Conservation (phyloP, 1,140 invertebrate species). For the Achroia grisella region DNA sequence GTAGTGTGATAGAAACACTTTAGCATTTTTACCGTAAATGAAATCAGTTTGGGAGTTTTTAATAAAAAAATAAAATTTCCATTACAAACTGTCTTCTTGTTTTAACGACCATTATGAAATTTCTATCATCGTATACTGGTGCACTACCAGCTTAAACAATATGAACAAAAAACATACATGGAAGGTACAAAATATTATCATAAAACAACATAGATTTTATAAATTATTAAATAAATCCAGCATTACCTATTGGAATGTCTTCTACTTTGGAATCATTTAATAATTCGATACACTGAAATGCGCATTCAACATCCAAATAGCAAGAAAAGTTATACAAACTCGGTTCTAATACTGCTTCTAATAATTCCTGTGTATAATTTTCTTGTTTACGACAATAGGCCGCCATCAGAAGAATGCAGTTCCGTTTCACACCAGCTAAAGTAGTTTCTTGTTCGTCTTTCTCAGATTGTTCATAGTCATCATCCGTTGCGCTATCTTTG, state of each 20-base stretch:
- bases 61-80: too few species aligned
- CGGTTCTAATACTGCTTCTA: conserved; percentile 43
- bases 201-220: not conserved
- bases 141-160: too few species aligned
- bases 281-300: conserved; percentile 36
- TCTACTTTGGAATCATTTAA: conserved; percentile 28
- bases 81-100: too few species aligned
- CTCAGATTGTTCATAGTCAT: conserved; percentile 21
- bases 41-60: too few species aligned
- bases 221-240: conserved; percentile 7
- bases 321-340: conserved; percentile 39
- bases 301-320: conserved; percentile 33
- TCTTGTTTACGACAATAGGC: conserved; percentile 38
- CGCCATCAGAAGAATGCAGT: conserved; percentile 39
- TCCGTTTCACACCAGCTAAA: conserved; percentile 30
- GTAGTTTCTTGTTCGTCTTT: conserved; percentile 38
- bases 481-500: conserved; percentile 22
- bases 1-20: too few species aligned
- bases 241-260: conserved; percentile 41
- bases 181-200: too few species aligned
- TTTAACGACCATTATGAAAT: too few species aligned
- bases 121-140: too few species aligned
- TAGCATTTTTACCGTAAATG: too few species aligned
- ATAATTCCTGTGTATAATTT: conserved; percentile 38
- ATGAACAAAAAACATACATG: not conserved